Evolutionary conservation across 2,888 invertebrate genomes (phyloP).

Genomic region (Drosophila subquinaria): DNA sequence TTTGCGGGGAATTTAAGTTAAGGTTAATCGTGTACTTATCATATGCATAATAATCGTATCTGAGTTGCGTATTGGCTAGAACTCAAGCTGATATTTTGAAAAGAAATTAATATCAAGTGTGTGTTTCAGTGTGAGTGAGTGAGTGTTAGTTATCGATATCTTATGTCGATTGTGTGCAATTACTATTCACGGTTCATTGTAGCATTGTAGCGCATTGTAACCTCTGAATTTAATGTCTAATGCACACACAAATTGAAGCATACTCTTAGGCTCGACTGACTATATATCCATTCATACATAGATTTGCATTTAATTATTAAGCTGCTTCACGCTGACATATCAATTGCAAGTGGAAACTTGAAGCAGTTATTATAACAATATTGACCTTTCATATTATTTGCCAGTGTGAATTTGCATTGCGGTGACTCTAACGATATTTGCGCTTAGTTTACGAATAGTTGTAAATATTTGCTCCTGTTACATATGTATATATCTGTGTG

Average conservation of each 20-base stretch:
- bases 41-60: constrained; percentile 23
- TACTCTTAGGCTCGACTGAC: constrained; percentile 10
- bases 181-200: constrained; percentile 28
- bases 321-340: constrained; percentile 24
- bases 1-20: neutral
- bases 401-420: constrained; percentile 19
- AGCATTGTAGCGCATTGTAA: constrained; percentile 20
- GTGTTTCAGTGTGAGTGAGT: neutral
- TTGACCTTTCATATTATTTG: constrained; percentile 23
- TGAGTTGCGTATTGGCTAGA: constrained; percentile 33
- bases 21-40: constrained; percentile 25
- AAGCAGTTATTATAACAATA: constrained; percentile 14
- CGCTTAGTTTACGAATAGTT: constrained; percentile 52
- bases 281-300: neutral
- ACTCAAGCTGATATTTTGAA: constrained; percentile 20
- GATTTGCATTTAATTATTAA: constrained; percentile 17
- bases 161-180: constrained; percentile 33
- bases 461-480: constrained; percentile 36
- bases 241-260: constrained; percentile 13
- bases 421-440: constrained; percentile 52
- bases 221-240: constrained; percentile 2
- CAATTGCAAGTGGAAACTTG: constrained; percentile 14
- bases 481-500: constrained; percentile 11
- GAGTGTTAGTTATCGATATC: constrained; percentile 12
- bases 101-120: constrained; percentile 4